Evolutionary conservation across 2,888 invertebrate genomes (phyloP).

Genomic region (Limnephilus rhombicus): DNA sequence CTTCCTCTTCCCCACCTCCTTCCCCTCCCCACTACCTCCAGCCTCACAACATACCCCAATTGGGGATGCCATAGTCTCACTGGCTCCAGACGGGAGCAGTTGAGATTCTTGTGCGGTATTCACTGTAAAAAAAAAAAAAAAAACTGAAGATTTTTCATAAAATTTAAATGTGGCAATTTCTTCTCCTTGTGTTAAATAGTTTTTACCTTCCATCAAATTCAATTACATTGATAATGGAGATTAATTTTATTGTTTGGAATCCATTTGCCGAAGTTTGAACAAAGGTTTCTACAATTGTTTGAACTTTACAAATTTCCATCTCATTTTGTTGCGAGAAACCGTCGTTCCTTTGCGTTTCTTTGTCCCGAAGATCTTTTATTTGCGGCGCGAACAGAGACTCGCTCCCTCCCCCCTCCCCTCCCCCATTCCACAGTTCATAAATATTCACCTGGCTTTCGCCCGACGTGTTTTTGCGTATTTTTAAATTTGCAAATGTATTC

Average conservation of each 20-base stretch:
- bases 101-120: too few species aligned
- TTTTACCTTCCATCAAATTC: not conserved
- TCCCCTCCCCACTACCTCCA: too few species aligned
- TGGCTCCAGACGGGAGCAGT: too few species aligned
- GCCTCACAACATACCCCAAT: too few species aligned
- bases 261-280: conserved; percentile 30
- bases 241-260: conserved; percentile 43
- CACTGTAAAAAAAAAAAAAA: too few species aligned
- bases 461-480: conserved; percentile 64
- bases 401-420: conserved; percentile 51
- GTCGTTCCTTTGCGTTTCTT: conserved; percentile 39
- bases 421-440: conserved; percentile 64
- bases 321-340: conserved; percentile 40
- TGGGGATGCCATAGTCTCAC: too few species aligned
- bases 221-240: conserved; percentile 4
- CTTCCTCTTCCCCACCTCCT: too few species aligned
- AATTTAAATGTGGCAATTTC: not conserved
- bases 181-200: not conserved
- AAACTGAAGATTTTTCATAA: not conserved
- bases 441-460: conserved; percentile 66
- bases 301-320: conserved; percentile 43
- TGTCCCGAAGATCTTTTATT: conserved; percentile 49
- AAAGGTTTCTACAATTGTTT: conserved; percentile 39
- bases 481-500: conserved; percentile 67
- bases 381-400: conserved; percentile 39